These are phyloP conservation scores for Datnioides undecimradiatus DNA, from an alignment of 2,113 vertebrate genomes.

Conservation along the genomic window DNA sequence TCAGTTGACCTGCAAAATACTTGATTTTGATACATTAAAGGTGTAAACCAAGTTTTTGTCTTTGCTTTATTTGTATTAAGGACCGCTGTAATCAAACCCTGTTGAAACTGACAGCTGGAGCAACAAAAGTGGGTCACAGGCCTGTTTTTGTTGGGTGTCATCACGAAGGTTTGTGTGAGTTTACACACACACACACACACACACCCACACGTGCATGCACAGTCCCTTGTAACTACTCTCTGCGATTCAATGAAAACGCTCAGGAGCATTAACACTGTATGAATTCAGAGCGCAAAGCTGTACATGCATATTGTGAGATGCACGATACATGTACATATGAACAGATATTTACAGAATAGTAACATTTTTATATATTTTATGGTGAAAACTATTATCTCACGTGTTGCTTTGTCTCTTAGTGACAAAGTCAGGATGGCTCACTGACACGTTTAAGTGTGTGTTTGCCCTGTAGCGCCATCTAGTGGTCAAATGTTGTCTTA, in stretches of 20 bases:
- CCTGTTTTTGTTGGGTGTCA: background rate
- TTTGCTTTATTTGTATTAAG: too few relatives aligned
- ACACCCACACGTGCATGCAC: background rate
- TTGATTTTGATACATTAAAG: too few relatives aligned
- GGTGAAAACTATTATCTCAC: background rate
- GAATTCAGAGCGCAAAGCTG: too few relatives aligned
- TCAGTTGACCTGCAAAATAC: too few relatives aligned
- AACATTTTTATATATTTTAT: background rate
- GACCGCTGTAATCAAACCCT: too few relatives aligned
- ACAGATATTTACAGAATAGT: background rate
- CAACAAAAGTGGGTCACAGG: background rate
- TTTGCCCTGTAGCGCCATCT: slow-evolving; percentile 52
- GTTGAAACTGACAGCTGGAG: background rate
- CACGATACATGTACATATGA: background rate
- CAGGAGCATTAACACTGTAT: background rate
- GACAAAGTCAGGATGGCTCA: background rate
- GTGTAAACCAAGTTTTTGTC: too few relatives aligned
- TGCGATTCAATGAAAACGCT: background rate
- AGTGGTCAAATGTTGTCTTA: slow-evolving; percentile 35
- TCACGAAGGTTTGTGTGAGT: background rate
- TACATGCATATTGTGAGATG: too few relatives aligned
- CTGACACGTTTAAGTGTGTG: background rate
- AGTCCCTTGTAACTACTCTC: background rate
- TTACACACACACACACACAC: background rate
- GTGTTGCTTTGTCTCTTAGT: background rate